phyloP scores from a whole-genome alignment of 2,888 invertebrate species.

The Ommatoiulus sabulosus region DNA sequence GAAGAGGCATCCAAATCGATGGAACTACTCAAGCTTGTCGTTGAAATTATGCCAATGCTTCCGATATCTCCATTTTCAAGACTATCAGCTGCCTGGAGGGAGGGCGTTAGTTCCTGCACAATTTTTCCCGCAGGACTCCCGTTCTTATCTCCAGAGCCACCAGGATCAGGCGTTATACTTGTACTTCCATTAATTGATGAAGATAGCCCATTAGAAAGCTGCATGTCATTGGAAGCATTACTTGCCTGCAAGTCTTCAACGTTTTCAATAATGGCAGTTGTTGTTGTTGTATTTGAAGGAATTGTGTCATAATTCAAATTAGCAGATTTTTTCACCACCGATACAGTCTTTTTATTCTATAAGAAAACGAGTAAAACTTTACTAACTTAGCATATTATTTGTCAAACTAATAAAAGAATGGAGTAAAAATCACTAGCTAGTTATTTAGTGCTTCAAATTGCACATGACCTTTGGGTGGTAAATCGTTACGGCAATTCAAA shows the following conservation, averaged over 20 bases:
- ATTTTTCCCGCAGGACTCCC: neutral
- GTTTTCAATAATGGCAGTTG: constrained; percentile 17
- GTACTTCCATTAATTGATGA: constrained; percentile 7
- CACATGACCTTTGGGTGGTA: too few species aligned
- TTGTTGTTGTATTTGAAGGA: neutral
- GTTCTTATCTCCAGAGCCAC: constrained; percentile 52
- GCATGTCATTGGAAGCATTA: neutral
- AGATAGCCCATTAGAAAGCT: neutral
- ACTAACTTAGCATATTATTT: neutral
- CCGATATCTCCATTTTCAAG: constrained; percentile 1
- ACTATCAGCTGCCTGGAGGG: constrained; percentile 50
- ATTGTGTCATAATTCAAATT: neutral
- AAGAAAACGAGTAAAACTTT: neutral
- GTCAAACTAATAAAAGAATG: neutral
- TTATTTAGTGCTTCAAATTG: neutral
- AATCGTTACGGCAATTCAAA: too few species aligned
- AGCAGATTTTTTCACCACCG: constrained; percentile 6
- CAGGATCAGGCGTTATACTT: constrained; percentile 52
- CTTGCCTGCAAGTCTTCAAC: neutral
- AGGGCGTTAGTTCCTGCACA: constrained; percentile 39
- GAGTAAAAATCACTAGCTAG: neutral
- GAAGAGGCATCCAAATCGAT: constrained; percentile 35
- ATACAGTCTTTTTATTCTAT: constrained; percentile 34
- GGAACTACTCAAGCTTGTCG: constrained; percentile 24
- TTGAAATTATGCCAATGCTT: constrained; percentile 44